Evolutionary conservation across 1,140 invertebrate species (phyloP), one percentile per base, ranked within the genome.

Genomic region (Agraylea sexmaculata): DNA sequence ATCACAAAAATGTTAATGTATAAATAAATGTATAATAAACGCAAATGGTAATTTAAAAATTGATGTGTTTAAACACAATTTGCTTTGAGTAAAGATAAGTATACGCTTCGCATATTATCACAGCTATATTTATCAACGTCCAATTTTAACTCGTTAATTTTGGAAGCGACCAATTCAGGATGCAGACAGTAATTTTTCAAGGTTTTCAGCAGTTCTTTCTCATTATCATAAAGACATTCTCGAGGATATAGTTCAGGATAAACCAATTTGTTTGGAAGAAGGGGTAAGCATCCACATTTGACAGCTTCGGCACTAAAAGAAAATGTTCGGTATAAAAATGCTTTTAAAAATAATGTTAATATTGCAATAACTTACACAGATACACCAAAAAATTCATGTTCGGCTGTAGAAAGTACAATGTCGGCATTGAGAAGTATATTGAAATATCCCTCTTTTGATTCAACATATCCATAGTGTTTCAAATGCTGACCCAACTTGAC

Each of bases 371-470:
- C 65, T 62, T 64, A 74, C 74, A 83, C 78, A 13, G 80, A 66
- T 17, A 84, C 78, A 29, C 81, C 81, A 58, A 78, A 83, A 56
- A 83, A 84, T 57, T 84, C 81, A 60, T 84, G 81, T 18, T 70
- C 61, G 2, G 80, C 77, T n/a, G 81, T 83, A 1, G 80, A 83
- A 10, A 84, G 63, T 17, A 73, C 76, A 42, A 83, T 66, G 60
- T 84, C 74, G 21, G 69, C 64, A 2, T 55, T 47, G 1, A 55
- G 37, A 33, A 84, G 53, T 10, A 77, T 55, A 30, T 66, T 50
- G 31, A 68, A 70, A 56, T 81, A 84, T 12, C 74, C 66, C 21
- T 66, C 59, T 43, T 74, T 73, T 2, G 53, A 58, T 18, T 61
- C 49, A 8, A 74, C 51, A 54, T 64, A 78, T 4, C 80, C 80